A percentile compares a stretch with the other conserved stretches of the same genome.
Conservation (phyloP, 1,140 invertebrate genomes). For the Theocolax elegans region DNA sequence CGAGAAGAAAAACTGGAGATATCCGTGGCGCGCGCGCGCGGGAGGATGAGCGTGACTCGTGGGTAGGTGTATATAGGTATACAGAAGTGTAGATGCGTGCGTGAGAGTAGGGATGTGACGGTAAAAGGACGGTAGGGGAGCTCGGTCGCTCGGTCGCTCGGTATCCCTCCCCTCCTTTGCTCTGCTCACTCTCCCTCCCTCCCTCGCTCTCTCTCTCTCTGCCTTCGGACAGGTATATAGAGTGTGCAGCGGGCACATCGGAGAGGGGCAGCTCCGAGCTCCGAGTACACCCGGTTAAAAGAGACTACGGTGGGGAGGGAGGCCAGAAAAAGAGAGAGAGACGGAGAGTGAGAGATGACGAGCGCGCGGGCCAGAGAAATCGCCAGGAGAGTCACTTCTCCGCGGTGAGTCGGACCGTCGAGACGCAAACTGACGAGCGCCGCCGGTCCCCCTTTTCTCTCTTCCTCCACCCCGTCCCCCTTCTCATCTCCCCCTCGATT, state of each 20-base stretch:
- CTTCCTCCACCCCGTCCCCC: too few species aligned
- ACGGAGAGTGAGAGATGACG: constrained; percentile 17
- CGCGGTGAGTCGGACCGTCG: constrained; percentile 29
- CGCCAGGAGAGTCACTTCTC: constrained; percentile 30
- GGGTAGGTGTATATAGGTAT: background rate
- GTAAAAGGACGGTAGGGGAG: background rate
- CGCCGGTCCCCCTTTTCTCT: too few species aligned
- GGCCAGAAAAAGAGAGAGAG: constrained; percentile 25
- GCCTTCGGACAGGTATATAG: background rate
- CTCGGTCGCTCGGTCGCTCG: background rate
- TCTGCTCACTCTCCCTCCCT: background rate
- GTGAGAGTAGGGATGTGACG: background rate
- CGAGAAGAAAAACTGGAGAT: background rate
- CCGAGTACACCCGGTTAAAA: too few species aligned
- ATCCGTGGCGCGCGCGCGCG: constrained; percentile 9
- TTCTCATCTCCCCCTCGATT: too few species aligned
- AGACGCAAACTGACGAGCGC: constrained; percentile 1
- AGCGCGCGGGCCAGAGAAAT: constrained; percentile 15
- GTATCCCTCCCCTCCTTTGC: background rate
- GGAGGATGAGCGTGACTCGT: background rate
- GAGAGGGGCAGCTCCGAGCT: background rate
- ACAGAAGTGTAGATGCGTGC: background rate
- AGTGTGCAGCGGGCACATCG: background rate
- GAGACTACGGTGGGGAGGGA: too few species aligned
- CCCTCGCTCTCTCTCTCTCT: background rate